Percentiles rank a stretch among this genome's conserved stretches.
Evolutionary conservation across 2,113 vertebrate species (phyloP).

Genomic region (Stictonetta naevosa): DNA sequence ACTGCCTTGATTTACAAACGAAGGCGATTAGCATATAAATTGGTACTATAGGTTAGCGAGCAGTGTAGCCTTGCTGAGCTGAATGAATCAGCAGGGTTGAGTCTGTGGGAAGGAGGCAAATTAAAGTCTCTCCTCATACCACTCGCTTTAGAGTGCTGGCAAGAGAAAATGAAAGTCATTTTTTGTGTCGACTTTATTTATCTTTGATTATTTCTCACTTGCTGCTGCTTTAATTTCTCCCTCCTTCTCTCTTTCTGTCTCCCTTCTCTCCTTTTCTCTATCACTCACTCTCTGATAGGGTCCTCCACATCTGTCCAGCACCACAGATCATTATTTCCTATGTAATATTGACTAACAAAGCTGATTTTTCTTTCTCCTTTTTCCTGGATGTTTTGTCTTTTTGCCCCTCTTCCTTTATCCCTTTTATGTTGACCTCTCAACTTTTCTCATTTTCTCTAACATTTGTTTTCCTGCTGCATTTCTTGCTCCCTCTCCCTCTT

Average conservation of each 20-base stretch:
- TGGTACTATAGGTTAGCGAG: slow-evolving; percentile 25
- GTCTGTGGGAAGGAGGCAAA: slow-evolving; percentile 31
- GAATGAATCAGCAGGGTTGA: slow-evolving; percentile 23
- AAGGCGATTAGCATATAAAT: slow-evolving; percentile 71
- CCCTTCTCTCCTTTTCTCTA: background rate
- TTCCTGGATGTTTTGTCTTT: background rate
- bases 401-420: background rate
- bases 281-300: rapidly evolving
- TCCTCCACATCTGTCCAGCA: background rate
- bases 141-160: background rate
- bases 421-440: background rate
- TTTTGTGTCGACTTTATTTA: slow-evolving; percentile 38
- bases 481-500: background rate
- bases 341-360: background rate
- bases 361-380: background rate
- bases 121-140: background rate
- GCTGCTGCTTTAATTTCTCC: background rate
- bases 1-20: slow-evolving; percentile 55
- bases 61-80: background rate
- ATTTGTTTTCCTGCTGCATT: background rate
- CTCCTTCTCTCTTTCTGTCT: background rate
- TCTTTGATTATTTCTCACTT: slow-evolving; percentile 26
- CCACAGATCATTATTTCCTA: background rate
- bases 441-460: background rate
- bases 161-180: slow-evolving; percentile 42